phyloP scores from a whole-genome alignment of 2,113 vertebrate genomes.

The Uropsilus gracilis region DNA sequence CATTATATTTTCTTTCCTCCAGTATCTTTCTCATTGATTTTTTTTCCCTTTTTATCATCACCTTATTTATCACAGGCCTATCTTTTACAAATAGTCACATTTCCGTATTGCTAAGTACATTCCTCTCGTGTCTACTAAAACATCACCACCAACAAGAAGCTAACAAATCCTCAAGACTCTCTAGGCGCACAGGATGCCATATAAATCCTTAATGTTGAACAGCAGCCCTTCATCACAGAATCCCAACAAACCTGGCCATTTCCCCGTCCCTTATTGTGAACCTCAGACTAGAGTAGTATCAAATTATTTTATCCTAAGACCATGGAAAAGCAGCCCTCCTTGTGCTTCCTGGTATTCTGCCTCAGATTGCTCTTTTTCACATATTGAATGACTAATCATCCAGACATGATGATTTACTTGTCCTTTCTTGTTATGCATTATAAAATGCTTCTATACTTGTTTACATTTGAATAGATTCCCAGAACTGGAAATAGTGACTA shows the following conservation, averaged over 20 bases:
- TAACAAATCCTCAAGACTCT: too few relatives aligned
- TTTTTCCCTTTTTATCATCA: not conserved
- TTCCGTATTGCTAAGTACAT: not conserved
- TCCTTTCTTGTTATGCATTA: not conserved
- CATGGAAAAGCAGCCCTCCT: not conserved
- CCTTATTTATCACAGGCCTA: not conserved
- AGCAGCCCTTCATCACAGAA: not conserved
- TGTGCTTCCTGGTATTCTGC: not conserved
- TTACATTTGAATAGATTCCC: not conserved
- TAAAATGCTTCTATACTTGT: not conserved
- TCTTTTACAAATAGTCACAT: not conserved
- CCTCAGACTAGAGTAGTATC: not conserved
- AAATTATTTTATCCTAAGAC: not conserved
- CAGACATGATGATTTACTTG: not conserved
- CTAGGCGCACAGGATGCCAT: not conserved
- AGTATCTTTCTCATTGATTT: too few relatives aligned
- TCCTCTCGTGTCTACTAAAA: not conserved
- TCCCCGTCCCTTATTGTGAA: not conserved
- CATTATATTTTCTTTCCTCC: not conserved
- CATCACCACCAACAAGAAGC: not conserved
- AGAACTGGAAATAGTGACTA: not conserved
- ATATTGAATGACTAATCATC: not conserved
- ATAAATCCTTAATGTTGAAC: not conserved
- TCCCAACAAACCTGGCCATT: not conserved
- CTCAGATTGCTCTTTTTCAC: not conserved